Conservation (phyloP, 1,140 invertebrate species). For the Atta cephalotes region DNA sequence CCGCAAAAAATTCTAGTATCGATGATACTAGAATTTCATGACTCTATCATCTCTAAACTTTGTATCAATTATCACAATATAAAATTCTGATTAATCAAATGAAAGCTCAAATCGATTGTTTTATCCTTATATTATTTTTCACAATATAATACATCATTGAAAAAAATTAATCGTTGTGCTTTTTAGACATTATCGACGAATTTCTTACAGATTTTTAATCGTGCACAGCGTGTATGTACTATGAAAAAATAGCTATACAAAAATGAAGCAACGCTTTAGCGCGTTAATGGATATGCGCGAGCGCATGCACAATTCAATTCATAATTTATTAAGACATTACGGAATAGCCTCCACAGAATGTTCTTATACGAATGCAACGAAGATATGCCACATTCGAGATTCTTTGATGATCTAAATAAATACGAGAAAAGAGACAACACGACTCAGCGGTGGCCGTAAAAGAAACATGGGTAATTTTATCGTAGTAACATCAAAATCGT, state of each 20-base stretch:
- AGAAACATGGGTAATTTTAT: conserved; percentile 68
- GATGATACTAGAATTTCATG: background rate
- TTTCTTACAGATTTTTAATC: background rate
- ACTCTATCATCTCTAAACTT: background rate
- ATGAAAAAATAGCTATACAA: background rate
- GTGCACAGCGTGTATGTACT: background rate
- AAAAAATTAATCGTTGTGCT: background rate
- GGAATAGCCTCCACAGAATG: background rate
- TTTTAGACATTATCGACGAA: no score
- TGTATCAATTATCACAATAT: background rate
- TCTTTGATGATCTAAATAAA: conserved; percentile 13
- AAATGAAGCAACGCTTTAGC: background rate
- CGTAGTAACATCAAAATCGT: conserved; percentile 66
- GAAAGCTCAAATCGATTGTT: background rate
- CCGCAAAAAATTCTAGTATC: background rate
- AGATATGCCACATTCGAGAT: background rate
- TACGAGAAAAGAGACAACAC: background rate
- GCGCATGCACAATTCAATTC: background rate
- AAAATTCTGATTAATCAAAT: background rate
- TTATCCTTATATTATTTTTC: background rate
- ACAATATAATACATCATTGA: background rate
- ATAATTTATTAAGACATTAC: background rate
- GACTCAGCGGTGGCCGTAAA: background rate
- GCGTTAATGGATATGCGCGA: background rate
- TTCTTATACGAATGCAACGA: background rate